Evolutionary conservation across 2,113 vertebrate genomes (phyloP), one percentile per base, ranked within the genome.

Genomic region (Sander vitreus): DNA sequence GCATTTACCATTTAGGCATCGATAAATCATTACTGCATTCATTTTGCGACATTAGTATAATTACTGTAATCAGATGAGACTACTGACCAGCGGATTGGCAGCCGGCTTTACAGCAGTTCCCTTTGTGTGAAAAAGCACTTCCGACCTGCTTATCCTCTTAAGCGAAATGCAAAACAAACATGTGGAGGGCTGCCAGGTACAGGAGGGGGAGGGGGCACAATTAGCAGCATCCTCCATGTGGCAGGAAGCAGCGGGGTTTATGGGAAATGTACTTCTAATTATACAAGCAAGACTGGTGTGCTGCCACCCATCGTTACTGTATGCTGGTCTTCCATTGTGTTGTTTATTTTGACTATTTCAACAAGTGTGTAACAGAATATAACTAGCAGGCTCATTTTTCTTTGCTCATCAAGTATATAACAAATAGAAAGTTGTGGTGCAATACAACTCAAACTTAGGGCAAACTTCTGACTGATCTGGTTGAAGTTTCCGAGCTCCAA

Each of bases 121-220:
- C 18, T 59, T 30, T 65, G 69, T 57, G 66, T 27, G 33, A 74
- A 75, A 85, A 65, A 74, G 33, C 55, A 55, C 62, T 59, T 74
- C 23, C 47, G 70, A 73, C 65, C 75, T 80, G 59, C 73, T 71
- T 51, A 59, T 82, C 58, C 71, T 80, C 74, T 75, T 68, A 76
- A 84, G 63, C 36, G 13, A 78, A 85, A 83, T 58, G 64, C 51
- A 48, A 79, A 83, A 83, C 30, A 73, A 89, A 85, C 76, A 81
- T 6, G 48, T 70, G 73, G 68, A 74, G 63, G 0, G 36, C 55
- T 67, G 78, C 84, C 81, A 86, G 85, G 62, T 81, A 55, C 18
- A 25, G 57, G 1, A 13, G 51, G 39, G 3, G 25, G 51, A 16
- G 23, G 18, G 54, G n/a, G 13, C 57, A 27, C 3, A 60, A 76